Percentiles rank a stretch among this genome's conserved stretches.
These are phyloP conservation scores for Mus spicilegus DNA, from an alignment of 2,113 vertebrate genomes.

Conservation along the genomic window DNA sequence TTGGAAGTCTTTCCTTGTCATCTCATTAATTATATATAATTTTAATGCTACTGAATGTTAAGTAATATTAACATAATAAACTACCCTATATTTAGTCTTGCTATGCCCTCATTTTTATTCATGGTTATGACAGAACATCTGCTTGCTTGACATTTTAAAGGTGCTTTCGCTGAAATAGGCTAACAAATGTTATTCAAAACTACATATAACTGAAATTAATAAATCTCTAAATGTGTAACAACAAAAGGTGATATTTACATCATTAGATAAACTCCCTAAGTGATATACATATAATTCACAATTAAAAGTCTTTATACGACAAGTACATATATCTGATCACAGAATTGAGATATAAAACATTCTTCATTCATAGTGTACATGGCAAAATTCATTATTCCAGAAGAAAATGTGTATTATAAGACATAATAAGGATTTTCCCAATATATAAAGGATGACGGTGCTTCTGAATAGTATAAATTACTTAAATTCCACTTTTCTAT, in stretches of 20 bases:
- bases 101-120: conserved; percentile 62
- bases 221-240: conserved; percentile 63
- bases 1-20: neutral
- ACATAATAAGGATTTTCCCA: neutral
- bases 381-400: conserved; percentile 28
- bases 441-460: neutral
- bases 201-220: neutral
- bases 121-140: conserved; percentile 64
- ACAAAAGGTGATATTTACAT: conserved; percentile 54
- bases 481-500: conserved; percentile 50
- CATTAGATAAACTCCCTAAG: conserved; percentile 60
- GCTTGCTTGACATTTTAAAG: conserved; percentile 71
- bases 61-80: conserved; percentile 49
- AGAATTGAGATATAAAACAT: conserved; percentile 40
- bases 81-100: conserved; percentile 52
- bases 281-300: conserved; percentile 50
- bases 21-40: conserved; percentile 77
- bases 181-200: conserved; percentile 70
- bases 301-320: conserved; percentile 45
- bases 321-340: conserved; percentile 58
- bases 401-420: neutral
- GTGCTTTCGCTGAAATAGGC: conserved; percentile 70
- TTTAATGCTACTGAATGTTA: conserved; percentile 62
- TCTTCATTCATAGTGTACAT: neutral
- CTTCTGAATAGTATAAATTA: neutral